These are phyloP conservation scores for Mixornis gularis DNA, from an alignment of 2,113 vertebrate species.

Conservation along the genomic window DNA sequence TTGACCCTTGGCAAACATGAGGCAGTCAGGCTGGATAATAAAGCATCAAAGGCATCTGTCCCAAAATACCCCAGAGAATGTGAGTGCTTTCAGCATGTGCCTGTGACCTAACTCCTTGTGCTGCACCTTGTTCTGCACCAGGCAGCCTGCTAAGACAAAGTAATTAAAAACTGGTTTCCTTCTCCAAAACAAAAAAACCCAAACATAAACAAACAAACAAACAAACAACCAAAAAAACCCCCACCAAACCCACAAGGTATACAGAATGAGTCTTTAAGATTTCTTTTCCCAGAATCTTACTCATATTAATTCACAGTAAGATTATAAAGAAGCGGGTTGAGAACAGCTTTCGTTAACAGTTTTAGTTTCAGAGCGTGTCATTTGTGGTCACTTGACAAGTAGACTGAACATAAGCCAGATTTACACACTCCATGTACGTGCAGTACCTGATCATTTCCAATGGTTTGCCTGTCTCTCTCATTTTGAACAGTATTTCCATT, in stretches of 20 bases:
- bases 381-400: background rate
- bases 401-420: background rate
- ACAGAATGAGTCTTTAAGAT: background rate
- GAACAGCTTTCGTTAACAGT: background rate
- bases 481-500: background rate
- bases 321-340: background rate
- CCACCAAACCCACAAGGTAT: background rate
- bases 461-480: background rate
- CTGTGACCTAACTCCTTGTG: background rate
- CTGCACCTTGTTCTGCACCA: background rate
- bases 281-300: background rate
- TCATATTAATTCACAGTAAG: background rate
- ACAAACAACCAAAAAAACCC: background rate
- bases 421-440: background rate
- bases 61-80: background rate
- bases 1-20: background rate
- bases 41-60: background rate
- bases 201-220: no score
- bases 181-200: background rate
- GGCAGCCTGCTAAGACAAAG: background rate
- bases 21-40: background rate
- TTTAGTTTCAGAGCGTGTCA: background rate
- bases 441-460: background rate
- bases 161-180: background rate
- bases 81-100: accelerated